Base-by-base conservation (phyloP, 2,888 invertebrate genomes). In the Alloplasta piceator region DNA sequence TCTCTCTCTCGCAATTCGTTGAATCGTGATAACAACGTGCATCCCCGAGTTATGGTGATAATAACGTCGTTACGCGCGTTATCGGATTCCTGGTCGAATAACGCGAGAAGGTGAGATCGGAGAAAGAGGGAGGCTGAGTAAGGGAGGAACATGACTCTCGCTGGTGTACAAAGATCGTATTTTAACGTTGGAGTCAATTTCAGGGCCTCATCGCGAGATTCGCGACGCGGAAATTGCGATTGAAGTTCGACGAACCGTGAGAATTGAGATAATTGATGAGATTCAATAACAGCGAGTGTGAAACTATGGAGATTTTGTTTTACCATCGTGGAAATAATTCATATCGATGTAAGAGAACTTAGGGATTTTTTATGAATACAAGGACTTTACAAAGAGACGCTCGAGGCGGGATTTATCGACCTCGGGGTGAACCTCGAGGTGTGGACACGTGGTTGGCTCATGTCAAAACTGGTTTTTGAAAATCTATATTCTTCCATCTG, bases 391-490 rank as follows among this genome's bases (percentile, higher is more conserved):
- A 55, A 60, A 9, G 12, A 46, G 36, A 55, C 12, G 61, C 67
- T 41, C 26, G 16, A 81, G 78, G 75, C 71, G 82, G 82, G 63
- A 63, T 72, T 61, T 48, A 71, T 78, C 82, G 82, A 82, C 82
- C 82, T 52, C 67, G 58, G 55, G 55, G 82, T 77, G 80, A 76
- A 64, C 36, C 36, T 70, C 61, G 72, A 78, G 88, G 89, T 86
- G 88, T 87, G 86, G 87, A 86, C 90, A 88, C 89, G 91, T 90
- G 91, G 92, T 90, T 88, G 89, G 86, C 86, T 86, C 75, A 85
- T 87, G 91, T 91, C 91, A 90, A 91, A 92, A 92, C 92, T 91
- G 72, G 92, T 92, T 91, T 87, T 78, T 76, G 6, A 52, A 63
- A 66, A 63, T 72, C 63, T 61, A 60, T 12, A 76, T 75, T 70